Evolutionary conservation across 2,888 invertebrate species (phyloP).

Genomic region (Galeruca laticollis): DNA sequence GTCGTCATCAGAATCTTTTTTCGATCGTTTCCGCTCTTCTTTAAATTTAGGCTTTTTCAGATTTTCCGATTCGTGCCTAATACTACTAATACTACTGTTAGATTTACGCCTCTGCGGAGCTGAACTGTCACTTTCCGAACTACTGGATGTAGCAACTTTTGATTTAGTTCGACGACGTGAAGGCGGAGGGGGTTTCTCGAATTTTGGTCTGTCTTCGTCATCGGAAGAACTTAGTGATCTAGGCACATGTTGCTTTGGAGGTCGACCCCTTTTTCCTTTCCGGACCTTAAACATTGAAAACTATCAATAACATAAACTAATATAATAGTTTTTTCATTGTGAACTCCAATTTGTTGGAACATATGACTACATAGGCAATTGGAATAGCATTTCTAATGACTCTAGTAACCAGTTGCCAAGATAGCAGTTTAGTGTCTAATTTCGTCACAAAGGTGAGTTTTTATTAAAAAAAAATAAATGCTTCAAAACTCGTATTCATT

Average conservation of each 20-base stretch:
- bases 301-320: no score
- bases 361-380: no score
- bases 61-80: conserved; percentile 49
- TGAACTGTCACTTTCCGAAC: conserved; percentile 55
- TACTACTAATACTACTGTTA: conserved; percentile 41
- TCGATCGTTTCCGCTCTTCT: conserved; percentile 47
- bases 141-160: conserved; percentile 52
- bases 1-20: conserved; percentile 57
- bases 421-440: no score
- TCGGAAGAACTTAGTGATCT: conserved; percentile 63
- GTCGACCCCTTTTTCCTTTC: conserved; percentile 60
- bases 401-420: no score
- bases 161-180: conserved; percentile 56
- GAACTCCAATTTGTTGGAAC: no score
- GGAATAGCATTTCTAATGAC: no score
- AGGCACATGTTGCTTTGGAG: conserved; percentile 54
- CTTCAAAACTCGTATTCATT: no score
- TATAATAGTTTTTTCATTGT: no score
- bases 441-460: no score
- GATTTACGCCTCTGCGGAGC: conserved; percentile 43
- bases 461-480: no score
- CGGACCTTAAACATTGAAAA: conserved; percentile 16
- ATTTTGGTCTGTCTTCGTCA: conserved; percentile 57
- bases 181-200: conserved; percentile 58
- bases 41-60: conserved; percentile 54